These are phyloP conservation scores for Petroica traversi DNA, from an alignment of 2,113 vertebrate species.

Conservation along the genomic window DNA sequence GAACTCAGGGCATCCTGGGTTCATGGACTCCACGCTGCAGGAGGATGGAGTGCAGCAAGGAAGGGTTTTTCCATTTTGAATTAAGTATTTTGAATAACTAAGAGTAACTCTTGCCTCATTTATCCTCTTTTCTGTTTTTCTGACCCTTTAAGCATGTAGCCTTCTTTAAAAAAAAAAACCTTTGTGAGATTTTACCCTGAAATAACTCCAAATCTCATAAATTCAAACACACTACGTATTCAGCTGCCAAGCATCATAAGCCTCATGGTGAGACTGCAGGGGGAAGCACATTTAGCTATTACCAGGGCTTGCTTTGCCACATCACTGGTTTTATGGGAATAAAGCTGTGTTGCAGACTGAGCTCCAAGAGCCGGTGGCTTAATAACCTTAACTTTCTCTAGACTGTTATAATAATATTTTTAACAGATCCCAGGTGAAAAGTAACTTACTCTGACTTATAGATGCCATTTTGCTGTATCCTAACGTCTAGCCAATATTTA, in stretches of 20 bases:
- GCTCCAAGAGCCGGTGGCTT: fast-evolving
- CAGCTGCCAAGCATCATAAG: neutral
- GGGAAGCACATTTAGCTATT: neutral
- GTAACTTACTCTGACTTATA: neutral
- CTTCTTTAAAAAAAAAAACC: neutral
- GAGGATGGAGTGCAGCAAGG: neutral
- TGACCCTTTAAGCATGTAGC: neutral
- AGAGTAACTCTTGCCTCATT: neutral
- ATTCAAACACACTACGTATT: neutral
- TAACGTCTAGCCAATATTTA: neutral
- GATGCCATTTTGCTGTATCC: neutral
- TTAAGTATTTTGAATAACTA: neutral
- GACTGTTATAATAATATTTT: neutral
- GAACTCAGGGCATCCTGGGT: neutral
- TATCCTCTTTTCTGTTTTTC: neutral
- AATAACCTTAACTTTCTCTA: neutral
- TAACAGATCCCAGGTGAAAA: neutral
- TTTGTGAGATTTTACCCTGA: neutral
- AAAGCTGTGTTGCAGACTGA: neutral
- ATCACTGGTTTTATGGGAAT: neutral
- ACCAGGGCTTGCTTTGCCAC: neutral
- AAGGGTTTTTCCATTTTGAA: neutral
- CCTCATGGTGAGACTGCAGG: neutral
- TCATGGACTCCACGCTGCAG: fast-evolving
- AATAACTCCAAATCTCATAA: neutral